Conservation (phyloP, 2,888 invertebrate genomes). For the Therioaphis trifolii region DNA sequence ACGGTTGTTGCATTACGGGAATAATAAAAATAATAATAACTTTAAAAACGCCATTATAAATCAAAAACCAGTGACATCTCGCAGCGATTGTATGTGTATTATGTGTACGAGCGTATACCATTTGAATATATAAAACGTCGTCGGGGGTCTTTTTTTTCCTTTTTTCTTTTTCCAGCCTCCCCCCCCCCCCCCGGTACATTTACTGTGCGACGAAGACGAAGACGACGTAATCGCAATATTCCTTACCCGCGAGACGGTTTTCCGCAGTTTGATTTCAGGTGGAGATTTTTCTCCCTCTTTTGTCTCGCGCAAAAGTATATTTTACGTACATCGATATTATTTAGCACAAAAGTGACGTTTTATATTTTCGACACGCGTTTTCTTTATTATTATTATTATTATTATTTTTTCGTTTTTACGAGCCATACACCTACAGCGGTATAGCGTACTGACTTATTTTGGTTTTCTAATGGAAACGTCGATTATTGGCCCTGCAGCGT, state of each 20-base stretch:
- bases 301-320: background rate
- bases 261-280: background rate
- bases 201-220: background rate
- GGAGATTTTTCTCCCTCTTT: background rate
- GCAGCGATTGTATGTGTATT: background rate
- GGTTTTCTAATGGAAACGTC: constrained; percentile 33
- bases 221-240: background rate
- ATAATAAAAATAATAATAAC: constrained; percentile 8
- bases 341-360: no score
- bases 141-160: no score
- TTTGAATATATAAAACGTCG: background rate
- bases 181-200: background rate
- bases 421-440: background rate
- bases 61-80: constrained; percentile 16
- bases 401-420: background rate
- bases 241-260: background rate
- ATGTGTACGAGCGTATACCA: background rate
- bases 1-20: background rate
- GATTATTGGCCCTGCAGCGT: constrained; percentile 42
- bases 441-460: constrained; percentile 38
- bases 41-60: constrained; percentile 24
- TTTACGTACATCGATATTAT: background rate
- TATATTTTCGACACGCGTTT: no score
- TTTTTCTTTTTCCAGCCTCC: background rate
- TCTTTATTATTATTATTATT: no score